Evolutionary conservation across 2,888 invertebrate species (phyloP).

Genomic region (Apomyelois bistriatella): DNA sequence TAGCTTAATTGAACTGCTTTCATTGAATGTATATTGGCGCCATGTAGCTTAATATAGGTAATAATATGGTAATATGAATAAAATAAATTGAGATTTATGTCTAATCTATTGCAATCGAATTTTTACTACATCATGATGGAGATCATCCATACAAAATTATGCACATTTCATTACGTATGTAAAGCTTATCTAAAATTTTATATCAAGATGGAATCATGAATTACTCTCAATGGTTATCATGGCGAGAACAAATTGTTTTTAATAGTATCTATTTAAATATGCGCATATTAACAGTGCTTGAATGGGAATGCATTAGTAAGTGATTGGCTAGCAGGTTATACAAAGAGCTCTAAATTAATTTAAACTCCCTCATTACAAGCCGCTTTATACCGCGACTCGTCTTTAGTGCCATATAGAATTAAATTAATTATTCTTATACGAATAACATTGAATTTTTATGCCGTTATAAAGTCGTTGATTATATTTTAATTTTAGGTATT

Average conservation of each 20-base stretch:
- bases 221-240: constrained; percentile 35
- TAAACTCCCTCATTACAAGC: constrained; percentile 45
- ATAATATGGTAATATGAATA: constrained; percentile 2
- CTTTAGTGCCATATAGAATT: constrained; percentile 39
- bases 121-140: not conserved
- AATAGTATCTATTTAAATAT: constrained; percentile 46
- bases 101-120: constrained; percentile 2
- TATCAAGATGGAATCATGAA: constrained; percentile 24
- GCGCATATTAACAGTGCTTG: constrained; percentile 47
- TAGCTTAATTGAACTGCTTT: not conserved
- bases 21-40: not conserved
- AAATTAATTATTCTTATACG: constrained; percentile 37
- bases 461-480: constrained; percentile 26
- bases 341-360: constrained; percentile 50
- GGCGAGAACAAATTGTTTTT: constrained; percentile 52
- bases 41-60: constrained; percentile 6
- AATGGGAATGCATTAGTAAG: constrained; percentile 42
- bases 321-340: constrained; percentile 36
- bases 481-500: too few species aligned
- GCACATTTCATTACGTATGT: constrained; percentile 13
- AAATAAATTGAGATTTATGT: constrained; percentile 9
- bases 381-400: constrained; percentile 23
- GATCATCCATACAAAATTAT: constrained; percentile 1
- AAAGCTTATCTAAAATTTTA: constrained; percentile 22
- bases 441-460: constrained; percentile 26